Conservation (phyloP, 2,113 vertebrate genomes). For the Sakesphorus luctuosus region DNA sequence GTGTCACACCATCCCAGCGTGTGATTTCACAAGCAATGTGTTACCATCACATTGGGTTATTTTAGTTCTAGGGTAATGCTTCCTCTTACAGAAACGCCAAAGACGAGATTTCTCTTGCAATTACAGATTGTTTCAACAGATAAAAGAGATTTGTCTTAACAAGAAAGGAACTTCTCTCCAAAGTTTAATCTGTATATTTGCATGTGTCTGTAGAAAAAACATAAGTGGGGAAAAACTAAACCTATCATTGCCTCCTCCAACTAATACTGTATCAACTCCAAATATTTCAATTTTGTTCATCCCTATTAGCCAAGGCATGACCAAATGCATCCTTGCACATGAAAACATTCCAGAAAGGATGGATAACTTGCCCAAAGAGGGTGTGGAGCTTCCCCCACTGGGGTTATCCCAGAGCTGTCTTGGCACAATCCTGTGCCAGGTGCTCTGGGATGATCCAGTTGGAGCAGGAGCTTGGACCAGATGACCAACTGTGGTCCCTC, state of each 20-base stretch:
- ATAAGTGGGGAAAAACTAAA: neutral
- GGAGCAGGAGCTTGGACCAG: neutral
- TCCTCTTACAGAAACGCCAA: constrained; percentile 62
- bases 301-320: too few relatives aligned
- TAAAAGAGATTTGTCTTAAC: neutral
- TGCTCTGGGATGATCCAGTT: neutral
- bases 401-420: neutral
- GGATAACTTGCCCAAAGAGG: too few relatives aligned
- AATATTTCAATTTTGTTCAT: too few relatives aligned
- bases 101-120: neutral
- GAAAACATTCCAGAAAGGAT: too few relatives aligned
- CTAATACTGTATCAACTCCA: neutral
- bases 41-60: neutral
- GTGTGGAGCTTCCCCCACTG: fast-evolving
- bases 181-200: neutral
- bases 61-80: constrained; percentile 45
- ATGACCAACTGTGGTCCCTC: neutral
- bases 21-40: neutral
- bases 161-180: neutral
- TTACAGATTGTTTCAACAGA: neutral
- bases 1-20: neutral
- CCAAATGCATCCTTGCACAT: too few relatives aligned
- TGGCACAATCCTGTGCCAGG: neutral
- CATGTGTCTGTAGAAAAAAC: neutral
- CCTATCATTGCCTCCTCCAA: neutral